Evolutionary conservation across 2,797 vertebrate species (phyloP).

Genomic region (Pipistrellus kuhlii): DNA sequence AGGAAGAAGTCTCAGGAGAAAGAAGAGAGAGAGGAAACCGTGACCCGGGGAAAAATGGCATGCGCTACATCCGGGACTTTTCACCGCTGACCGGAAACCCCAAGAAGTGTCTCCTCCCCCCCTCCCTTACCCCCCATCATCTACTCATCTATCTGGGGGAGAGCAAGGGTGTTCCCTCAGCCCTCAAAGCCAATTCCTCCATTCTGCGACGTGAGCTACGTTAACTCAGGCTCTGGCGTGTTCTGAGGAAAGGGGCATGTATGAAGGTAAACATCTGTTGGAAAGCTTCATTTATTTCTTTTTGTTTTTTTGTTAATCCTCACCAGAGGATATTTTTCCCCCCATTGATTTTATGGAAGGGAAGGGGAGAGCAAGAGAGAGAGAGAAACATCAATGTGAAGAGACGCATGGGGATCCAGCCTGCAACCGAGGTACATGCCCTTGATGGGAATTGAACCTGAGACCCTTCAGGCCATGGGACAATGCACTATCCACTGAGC

Average conservation of each 20-base stretch:
- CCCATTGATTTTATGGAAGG: no score
- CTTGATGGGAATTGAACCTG: no score
- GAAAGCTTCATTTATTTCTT: conserved; percentile 34
- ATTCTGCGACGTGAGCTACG: not conserved
- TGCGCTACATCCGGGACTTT: not conserved
- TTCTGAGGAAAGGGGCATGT: not conserved
- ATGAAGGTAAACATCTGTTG: not conserved
- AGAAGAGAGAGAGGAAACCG: conserved; percentile 2
- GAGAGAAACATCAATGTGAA: no score
- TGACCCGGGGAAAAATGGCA: conserved; percentile 47
- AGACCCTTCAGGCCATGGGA: no score
- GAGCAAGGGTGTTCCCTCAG: not conserved
- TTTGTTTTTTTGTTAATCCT: not conserved
- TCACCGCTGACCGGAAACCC: not conserved
- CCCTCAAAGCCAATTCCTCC: not conserved
- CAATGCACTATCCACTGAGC: no score
- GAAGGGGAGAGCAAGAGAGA: no score
- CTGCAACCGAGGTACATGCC: no score
- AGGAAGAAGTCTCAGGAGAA: conserved; percentile 61
- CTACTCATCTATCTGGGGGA: not conserved
- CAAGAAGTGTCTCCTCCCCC: no score
- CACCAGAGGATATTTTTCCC: no score
- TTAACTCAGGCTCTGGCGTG: not conserved
- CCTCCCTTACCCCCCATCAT: no score
- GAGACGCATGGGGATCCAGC: no score